phyloP scores from a whole-genome alignment of 2,113 vertebrate species.

The Gambusia holbrooki region DNA sequence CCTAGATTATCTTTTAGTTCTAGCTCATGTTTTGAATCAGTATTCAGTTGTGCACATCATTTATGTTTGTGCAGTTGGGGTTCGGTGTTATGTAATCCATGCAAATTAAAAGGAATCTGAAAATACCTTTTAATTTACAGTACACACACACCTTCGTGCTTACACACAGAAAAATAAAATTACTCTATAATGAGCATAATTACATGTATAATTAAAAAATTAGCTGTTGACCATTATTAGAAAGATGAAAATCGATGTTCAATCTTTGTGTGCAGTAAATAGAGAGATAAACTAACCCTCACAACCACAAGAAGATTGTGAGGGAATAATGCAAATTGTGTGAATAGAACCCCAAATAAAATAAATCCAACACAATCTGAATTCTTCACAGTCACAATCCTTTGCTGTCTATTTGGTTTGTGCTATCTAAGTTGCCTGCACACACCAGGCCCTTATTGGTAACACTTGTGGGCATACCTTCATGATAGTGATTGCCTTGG shows the following conservation, averaged over 20 bases:
- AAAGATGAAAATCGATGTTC: background rate
- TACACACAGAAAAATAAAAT: background rate
- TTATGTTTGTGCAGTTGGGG: no score
- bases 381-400: background rate
- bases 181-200: background rate
- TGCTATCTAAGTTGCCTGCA: background rate
- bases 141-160: background rate
- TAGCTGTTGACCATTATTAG: background rate
- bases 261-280: background rate
- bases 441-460: background rate
- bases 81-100: no score
- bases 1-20: no score
- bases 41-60: no score
- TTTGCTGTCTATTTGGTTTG: background rate
- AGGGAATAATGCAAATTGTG: no score
- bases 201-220: background rate
- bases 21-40: no score
- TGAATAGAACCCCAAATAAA: background rate
- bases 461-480: conserved; percentile 1
- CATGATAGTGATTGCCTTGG: background rate
- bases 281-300: background rate
- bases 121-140: background rate
- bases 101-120: no score
- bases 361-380: background rate
- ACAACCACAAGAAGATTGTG: no score